Conservation (phyloP, 2,888 invertebrate genomes). For the Opisthograptis luteolata region DNA sequence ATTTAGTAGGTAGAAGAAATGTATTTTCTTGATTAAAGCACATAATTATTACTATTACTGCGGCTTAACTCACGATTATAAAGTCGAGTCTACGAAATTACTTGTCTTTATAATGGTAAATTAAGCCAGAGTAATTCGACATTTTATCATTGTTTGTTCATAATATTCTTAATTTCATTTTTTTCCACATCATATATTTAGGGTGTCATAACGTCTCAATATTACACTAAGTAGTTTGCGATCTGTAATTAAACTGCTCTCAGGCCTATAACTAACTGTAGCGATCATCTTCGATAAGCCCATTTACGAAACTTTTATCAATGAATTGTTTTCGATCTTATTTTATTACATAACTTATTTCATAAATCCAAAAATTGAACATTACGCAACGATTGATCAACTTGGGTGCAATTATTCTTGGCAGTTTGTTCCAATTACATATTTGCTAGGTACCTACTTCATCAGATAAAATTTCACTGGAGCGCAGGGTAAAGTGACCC, state of each 20-base stretch:
- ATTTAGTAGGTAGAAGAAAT: no score
- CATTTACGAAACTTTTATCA: conserved; percentile 7
- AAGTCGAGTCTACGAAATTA: no score
- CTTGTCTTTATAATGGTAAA: no score
- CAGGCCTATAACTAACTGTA: no score
- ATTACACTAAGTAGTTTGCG: not conserved
- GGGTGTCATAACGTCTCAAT: no score
- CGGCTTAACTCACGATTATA: no score
- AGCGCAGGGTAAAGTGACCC: conserved; percentile 35
- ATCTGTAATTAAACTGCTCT: conserved; percentile 12
- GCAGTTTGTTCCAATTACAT: conserved; percentile 44
- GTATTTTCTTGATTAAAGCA: no score
- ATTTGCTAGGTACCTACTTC: conserved; percentile 38
- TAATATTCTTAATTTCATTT: no score
- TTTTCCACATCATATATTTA: no score
- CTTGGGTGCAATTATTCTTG: conserved; percentile 25
- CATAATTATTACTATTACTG: no score
- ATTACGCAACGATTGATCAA: conserved; percentile 16
- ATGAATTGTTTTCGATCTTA: conserved; percentile 4
- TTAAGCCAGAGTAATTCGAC: no score
- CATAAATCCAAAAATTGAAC: conserved; percentile 1
- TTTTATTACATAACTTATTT: conserved; percentile 16
- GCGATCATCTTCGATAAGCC: conserved; percentile 8
- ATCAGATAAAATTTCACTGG: conserved; percentile 30
- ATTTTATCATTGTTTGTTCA: no score